Conservation (phyloP, 2,113 vertebrate species). For the Sinocyclocheilus anshuiensis region DNA sequence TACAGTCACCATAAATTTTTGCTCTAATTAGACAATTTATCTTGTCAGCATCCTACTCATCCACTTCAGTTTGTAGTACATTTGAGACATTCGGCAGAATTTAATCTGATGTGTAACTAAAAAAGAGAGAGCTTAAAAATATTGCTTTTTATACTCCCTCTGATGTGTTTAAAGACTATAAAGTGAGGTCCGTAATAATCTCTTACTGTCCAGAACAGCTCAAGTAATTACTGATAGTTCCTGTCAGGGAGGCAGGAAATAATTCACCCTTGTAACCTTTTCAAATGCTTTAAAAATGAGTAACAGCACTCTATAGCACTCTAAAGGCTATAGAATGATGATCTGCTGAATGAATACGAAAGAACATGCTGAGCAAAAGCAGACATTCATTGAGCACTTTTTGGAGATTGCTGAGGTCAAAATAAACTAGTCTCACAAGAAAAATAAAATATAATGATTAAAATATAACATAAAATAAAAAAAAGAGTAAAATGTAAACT, state of each 20-base stretch:
- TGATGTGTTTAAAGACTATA: background rate
- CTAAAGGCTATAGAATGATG: background rate
- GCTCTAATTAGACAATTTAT: background rate
- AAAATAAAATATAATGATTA: background rate
- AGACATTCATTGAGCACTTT: background rate
- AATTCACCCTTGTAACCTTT: background rate
- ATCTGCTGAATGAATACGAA: background rate
- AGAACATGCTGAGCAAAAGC: background rate
- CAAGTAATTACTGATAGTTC: background rate
- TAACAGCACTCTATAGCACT: background rate
- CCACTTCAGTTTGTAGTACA: background rate
- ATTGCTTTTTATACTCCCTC: background rate
- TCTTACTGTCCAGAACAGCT: conserved; percentile 4
- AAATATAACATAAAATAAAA: background rate
- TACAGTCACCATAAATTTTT: background rate
- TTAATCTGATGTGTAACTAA: background rate
- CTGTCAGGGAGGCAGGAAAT: background rate
- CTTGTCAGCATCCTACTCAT: background rate
- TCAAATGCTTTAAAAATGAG: background rate
- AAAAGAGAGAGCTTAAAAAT: background rate
- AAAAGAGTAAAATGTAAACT: background rate
- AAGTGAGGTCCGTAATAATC: background rate
- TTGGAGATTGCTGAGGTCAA: background rate
- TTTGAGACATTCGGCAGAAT: background rate
- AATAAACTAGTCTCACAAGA: background rate